Conservation (phyloP, 1,140 invertebrate species). For the Cydia amplana region DNA sequence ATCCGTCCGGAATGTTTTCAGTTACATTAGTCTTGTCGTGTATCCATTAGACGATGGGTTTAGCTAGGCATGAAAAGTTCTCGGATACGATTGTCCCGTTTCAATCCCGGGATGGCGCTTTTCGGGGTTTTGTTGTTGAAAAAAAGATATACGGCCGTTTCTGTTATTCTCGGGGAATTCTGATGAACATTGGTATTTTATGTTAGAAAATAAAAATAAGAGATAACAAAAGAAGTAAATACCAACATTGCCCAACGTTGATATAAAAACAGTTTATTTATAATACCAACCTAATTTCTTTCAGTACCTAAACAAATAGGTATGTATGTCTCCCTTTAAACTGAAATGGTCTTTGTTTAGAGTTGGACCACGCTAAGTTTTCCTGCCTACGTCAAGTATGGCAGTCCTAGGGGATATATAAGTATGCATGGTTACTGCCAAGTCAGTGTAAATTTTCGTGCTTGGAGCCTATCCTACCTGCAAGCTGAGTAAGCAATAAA, state of each 20-base stretch:
- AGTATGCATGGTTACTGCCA: no score
- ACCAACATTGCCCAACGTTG: not conserved
- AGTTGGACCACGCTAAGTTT: no score
- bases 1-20: slow-evolving; percentile 70
- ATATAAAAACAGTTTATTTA: not conserved
- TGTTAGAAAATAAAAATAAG: not conserved
- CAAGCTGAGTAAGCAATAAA: no score
- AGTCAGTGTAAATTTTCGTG: no score
- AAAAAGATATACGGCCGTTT: slow-evolving; percentile 18
- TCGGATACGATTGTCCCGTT: slow-evolving; percentile 57
- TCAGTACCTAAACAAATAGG: no score
- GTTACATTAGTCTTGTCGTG: slow-evolving; percentile 76
- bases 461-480: no score
- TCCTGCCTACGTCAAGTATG: no score
- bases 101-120: slow-evolving; percentile 63
- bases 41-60: slow-evolving; percentile 65
- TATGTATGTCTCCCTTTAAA: no score
- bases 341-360: no score
- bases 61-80: slow-evolving; percentile 59
- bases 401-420: no score
- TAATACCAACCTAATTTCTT: not conserved
- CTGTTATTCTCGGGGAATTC: slow-evolving; percentile 2
- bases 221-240: not conserved
- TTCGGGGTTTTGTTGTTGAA: slow-evolving; percentile 33
- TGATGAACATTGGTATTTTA: slow-evolving; percentile 2